A percentile compares a stretch with the other conserved stretches of the same genome.
These are phyloP conservation scores for Drosophila eugracilis DNA, from an alignment of 1,140 invertebrate species.

Conservation along the genomic window DNA sequence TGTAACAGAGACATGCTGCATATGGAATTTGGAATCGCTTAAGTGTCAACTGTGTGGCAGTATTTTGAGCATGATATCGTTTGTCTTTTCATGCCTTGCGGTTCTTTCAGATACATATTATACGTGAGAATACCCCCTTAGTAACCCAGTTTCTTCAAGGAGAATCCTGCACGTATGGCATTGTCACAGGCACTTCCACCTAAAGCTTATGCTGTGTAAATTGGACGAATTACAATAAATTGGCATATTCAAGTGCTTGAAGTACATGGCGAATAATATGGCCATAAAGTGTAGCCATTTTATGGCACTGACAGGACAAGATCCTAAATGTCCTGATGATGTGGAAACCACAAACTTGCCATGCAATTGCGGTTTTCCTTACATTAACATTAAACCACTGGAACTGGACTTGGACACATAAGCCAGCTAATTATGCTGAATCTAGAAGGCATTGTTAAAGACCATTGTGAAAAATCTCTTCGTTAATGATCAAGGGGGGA, in stretches of 20 bases:
- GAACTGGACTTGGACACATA: neutral
- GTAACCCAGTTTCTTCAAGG: conserved; percentile 19
- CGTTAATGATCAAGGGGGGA: conserved; percentile 19
- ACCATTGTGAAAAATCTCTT: conserved; percentile 15
- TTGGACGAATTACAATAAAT: conserved; percentile 49
- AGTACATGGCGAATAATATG: conserved; percentile 25
- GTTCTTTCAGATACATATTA: neutral
- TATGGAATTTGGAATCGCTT: conserved; percentile 46
- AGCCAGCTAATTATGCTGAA: conserved; percentile 29
- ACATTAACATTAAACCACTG: conserved; percentile 13
- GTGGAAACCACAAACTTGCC: neutral
- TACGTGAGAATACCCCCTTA: too few species aligned
- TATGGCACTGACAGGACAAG: conserved; percentile 10
- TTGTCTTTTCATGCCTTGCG: conserved; percentile 37
- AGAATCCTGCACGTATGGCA: conserved; percentile 45
- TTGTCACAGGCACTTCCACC: too few species aligned
- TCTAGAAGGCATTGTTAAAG: neutral
- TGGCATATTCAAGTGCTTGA: conserved; percentile 25
- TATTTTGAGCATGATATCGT: conserved; percentile 33
- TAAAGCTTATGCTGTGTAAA: conserved; percentile 38
- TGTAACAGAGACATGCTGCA: conserved; percentile 21
- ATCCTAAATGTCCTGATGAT: conserved; percentile 4
- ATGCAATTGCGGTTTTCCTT: conserved; percentile 14
- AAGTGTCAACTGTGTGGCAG: conserved; percentile 48
- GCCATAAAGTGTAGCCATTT: conserved; percentile 18